These are phyloP conservation scores for Strongylocentrotus purpuratus DNA, from an alignment of 35 echinoderm and acorn worm species.

Conservation along the genomic window DNA sequence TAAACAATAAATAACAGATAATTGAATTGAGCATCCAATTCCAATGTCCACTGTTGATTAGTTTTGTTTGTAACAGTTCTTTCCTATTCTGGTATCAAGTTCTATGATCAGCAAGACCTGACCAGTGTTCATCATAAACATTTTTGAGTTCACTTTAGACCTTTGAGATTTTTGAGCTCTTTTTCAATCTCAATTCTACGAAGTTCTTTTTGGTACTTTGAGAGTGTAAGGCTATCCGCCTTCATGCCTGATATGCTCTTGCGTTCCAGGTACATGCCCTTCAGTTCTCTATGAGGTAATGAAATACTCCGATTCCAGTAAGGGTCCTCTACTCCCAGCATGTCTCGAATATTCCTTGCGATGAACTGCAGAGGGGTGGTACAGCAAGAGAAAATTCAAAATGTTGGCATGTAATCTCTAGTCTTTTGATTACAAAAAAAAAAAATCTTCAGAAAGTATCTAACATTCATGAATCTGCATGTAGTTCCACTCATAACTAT, in stretches of 20 bases:
- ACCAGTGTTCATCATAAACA: background rate
- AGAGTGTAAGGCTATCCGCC: constrained; percentile 76
- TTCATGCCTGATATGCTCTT: constrained; percentile 87
- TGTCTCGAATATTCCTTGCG: constrained; percentile 72
- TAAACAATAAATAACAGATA: no score
- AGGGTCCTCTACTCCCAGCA: constrained; percentile 88
- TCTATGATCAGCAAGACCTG: background rate
- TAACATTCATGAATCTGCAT: no score
- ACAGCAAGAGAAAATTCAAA: background rate
- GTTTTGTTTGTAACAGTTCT: background rate
- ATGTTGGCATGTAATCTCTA: no score
- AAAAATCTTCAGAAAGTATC: no score
- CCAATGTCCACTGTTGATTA: no score
- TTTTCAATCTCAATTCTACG: constrained; percentile 55
- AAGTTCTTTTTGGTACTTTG: constrained; percentile 90
- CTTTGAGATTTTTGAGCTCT: background rate
- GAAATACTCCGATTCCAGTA: constrained; percentile 96
- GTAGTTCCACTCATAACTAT: no score
- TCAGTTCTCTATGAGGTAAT: constrained; percentile 76
- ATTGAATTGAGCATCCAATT: no score
- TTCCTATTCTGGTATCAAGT: background rate
- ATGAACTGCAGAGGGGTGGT: constrained; percentile 66
- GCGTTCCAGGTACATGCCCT: constrained; percentile 96
- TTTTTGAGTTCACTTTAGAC: background rate
- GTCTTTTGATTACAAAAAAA: no score